Evolutionary conservation across 2,797 vertebrate genomes (phyloP).

Genomic region (Calcarius lapponicus): DNA sequence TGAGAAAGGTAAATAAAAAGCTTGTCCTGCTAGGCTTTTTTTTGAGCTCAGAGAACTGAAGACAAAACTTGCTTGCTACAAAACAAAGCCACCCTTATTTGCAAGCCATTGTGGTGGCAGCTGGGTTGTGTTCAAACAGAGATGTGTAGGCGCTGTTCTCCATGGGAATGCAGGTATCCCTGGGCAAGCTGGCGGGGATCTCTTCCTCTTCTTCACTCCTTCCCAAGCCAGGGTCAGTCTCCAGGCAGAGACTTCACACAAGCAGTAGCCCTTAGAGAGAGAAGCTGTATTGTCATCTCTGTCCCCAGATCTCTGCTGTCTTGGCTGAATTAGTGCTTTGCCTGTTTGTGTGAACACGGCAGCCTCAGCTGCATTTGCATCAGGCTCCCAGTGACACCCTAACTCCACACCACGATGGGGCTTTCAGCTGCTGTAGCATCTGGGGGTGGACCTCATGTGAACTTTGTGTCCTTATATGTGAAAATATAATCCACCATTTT

Average conservation of each 20-base stretch:
- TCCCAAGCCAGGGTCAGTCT: not conserved
- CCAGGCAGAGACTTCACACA: not conserved
- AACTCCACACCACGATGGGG: not conserved
- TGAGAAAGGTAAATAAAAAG: not conserved
- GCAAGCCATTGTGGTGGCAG: not conserved
- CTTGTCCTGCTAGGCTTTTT: not conserved
- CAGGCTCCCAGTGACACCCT: not conserved
- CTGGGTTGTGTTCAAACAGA: not conserved
- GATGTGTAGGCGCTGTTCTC: not conserved
- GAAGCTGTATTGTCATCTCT: not conserved
- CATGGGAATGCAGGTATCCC: not conserved
- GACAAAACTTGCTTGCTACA: slow-evolving; percentile 1
- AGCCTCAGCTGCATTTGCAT: not conserved
- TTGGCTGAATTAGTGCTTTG: not conserved
- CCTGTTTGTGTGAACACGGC: not conserved
- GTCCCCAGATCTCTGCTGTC: not conserved
- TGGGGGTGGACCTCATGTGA: not conserved
- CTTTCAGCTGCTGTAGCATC: not conserved
- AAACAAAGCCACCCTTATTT: not conserved
- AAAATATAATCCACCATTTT: not conserved
- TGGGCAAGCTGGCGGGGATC: not conserved
- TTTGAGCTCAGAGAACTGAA: not conserved
- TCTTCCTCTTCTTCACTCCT: not conserved
- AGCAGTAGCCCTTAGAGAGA: not conserved
- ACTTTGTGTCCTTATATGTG: not conserved